A percentile compares a stretch with the other conserved stretches of the same genome.
These are phyloP conservation scores for Microtus californicus DNA, from an alignment of 2,797 vertebrate species.

Conservation along the genomic window DNA sequence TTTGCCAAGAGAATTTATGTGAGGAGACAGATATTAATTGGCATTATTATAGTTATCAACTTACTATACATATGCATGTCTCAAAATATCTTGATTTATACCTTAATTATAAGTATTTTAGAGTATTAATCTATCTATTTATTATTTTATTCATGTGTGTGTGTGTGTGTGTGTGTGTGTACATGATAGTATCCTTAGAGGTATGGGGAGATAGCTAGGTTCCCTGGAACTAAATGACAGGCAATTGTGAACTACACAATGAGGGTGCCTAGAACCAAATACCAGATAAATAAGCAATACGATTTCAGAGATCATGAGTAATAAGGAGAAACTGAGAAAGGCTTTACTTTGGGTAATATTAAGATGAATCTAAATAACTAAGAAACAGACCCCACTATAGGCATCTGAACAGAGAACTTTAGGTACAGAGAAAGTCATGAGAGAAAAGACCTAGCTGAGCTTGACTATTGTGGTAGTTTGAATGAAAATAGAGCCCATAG, in stretches of 20 bases:
- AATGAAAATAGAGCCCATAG: not conserved
- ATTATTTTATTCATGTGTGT: not conserved
- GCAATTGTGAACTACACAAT: not conserved
- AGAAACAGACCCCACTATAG: not conserved
- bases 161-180: not conserved
- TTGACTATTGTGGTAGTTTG: not conserved
- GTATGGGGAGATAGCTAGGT: not conserved
- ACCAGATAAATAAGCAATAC: not conserved
- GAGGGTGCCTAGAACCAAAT: not conserved
- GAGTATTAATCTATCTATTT: not conserved
- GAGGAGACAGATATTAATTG: not conserved
- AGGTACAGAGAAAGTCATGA: not conserved
- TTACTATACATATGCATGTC: not conserved
- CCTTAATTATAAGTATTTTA: not conserved
- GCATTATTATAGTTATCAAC: not conserved
- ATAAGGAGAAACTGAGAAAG: not conserved
- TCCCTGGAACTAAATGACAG: not conserved
- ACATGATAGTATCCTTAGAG: not conserved
- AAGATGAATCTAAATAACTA: not conserved
- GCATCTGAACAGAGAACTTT: not conserved
- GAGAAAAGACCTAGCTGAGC: too few relatives aligned
- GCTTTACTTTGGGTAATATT: not conserved
- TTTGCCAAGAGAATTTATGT: not conserved
- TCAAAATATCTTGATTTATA: not conserved
- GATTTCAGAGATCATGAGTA: not conserved